A percentile compares a stretch with the other conserved stretches of the same genome.
phyloP scores from a whole-genome alignment of 1,140 invertebrate genomes.

The Carposina sasakii region DNA sequence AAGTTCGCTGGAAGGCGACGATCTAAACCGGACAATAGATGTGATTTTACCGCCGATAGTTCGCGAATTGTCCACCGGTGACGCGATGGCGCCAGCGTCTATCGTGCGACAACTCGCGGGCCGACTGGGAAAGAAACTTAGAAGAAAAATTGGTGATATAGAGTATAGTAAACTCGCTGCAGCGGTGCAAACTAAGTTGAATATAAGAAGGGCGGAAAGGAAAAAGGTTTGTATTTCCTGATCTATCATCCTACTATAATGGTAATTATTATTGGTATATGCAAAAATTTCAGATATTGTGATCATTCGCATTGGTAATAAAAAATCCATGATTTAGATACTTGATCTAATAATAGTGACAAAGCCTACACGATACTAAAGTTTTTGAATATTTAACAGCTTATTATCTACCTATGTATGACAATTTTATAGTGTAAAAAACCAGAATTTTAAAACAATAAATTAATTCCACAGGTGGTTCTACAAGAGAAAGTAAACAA shows the following conservation, averaged over 20 bases:
- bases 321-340: too few relatives aligned
- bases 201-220: constrained; percentile 77
- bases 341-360: too few relatives aligned
- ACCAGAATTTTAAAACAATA: too few relatives aligned
- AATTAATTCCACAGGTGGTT: constrained; percentile 33
- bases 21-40: constrained; percentile 35
- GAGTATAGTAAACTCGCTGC: constrained; percentile 54
- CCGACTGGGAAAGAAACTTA: constrained; percentile 49
- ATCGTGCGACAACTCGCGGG: constrained; percentile 42
- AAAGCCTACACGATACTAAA: too few relatives aligned
- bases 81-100: constrained; percentile 33
- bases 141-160: constrained; percentile 55
- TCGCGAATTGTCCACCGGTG: constrained; percentile 54
- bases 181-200: constrained; percentile 74
- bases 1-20: constrained; percentile 34
- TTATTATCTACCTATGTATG: too few relatives aligned
- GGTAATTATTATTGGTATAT: too few relatives aligned
- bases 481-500: constrained; percentile 80
- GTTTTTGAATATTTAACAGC: too few relatives aligned
- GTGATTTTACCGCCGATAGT: constrained; percentile 53
- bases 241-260: too few relatives aligned
- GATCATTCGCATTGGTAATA: too few relatives aligned
- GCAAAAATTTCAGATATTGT: too few relatives aligned
- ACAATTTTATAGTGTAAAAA: too few relatives aligned
- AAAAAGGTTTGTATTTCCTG: constrained; percentile 67